phyloP scores from a whole-genome alignment of 1,140 invertebrate genomes.

The Euborellia annulipes region DNA sequence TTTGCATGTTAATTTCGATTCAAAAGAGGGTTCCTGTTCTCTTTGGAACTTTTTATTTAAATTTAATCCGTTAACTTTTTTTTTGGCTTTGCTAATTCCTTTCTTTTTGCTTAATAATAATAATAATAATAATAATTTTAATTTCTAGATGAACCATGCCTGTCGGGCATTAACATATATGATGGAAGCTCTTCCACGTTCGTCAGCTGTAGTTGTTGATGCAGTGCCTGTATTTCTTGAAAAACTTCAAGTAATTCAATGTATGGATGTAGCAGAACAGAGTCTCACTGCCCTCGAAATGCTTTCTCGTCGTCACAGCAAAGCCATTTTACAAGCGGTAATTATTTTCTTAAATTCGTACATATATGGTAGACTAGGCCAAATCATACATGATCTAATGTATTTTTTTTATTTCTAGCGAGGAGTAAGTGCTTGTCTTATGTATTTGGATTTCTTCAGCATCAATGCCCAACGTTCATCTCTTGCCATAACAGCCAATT shows the following conservation, averaged over 20 bases:
- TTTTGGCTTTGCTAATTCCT: no score
- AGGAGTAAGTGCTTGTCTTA: slow-evolving; percentile 87
- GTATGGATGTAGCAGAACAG: slow-evolving; percentile 98
- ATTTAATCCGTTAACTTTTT: no score
- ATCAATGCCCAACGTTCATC: slow-evolving; percentile 91
- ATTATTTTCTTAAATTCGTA: slow-evolving; percentile 22
- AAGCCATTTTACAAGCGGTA: slow-evolving; percentile 88
- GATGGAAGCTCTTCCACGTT: slow-evolving; percentile 95
- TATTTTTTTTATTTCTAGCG: slow-evolving; percentile 35
- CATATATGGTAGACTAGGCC: background rate
- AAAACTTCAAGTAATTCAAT: slow-evolving; percentile 93
- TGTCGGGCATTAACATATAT: slow-evolving; percentile 97
- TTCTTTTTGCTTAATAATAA: no score
- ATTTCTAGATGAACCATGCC: slow-evolving; percentile 85
- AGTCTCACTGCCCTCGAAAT: slow-evolving; percentile 91
- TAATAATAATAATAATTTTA: slow-evolving; percentile 13
- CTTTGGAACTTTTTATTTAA: no score
- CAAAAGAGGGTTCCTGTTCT: no score
- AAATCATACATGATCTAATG: background rate
- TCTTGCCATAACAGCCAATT: slow-evolving; percentile 88
- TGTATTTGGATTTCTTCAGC: slow-evolving; percentile 94
- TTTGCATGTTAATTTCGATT: no score
- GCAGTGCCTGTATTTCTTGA: slow-evolving; percentile 91
- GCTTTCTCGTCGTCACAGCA: slow-evolving; percentile 89
- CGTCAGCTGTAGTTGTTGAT: slow-evolving; percentile 89